Evolutionary conservation across 2,797 vertebrate species (phyloP).

Genomic region (Coreius guichenoti): DNA sequence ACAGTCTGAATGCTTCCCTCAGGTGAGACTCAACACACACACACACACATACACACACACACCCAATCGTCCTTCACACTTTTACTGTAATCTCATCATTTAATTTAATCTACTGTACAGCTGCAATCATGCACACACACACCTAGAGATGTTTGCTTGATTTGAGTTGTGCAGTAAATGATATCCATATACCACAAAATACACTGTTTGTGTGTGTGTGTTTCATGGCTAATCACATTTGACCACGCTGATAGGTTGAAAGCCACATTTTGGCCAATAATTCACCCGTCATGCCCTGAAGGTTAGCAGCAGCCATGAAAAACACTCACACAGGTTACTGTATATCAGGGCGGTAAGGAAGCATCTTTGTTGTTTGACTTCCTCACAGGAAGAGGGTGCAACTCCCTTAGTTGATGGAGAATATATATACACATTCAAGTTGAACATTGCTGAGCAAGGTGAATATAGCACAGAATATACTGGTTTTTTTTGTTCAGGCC

Average conservation of each 20-base stretch:
- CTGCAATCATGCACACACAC: neutral
- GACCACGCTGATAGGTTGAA: conserved; percentile 2
- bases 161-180: neutral
- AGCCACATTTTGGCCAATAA: conserved; percentile 7
- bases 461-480: neutral
- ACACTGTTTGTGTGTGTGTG: neutral
- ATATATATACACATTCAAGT: conserved; percentile 24
- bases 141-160: neutral
- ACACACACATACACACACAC: conserved; percentile 37
- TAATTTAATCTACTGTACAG: neutral
- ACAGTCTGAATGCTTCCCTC: conserved; percentile 34
- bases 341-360: conserved; percentile 58
- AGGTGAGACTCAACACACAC: conserved; percentile 29
- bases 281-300: conserved; percentile 13
- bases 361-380: conserved; percentile 62
- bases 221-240: neutral
- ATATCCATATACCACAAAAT: neutral
- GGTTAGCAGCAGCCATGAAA: conserved; percentile 22
- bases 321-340: conserved; percentile 45
- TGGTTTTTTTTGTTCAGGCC: neutral
- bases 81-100: conserved; percentile 11
- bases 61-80: conserved; percentile 27
- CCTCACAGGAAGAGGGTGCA: conserved; percentile 60
- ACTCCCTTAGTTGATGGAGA: conserved; percentile 42
- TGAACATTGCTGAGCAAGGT: conserved; percentile 2